A percentile compares a stretch with the other conserved stretches of the same genome.
Evolutionary conservation across 1,140 invertebrate genomes (phyloP).

Genomic region (Drosophila truncata): DNA sequence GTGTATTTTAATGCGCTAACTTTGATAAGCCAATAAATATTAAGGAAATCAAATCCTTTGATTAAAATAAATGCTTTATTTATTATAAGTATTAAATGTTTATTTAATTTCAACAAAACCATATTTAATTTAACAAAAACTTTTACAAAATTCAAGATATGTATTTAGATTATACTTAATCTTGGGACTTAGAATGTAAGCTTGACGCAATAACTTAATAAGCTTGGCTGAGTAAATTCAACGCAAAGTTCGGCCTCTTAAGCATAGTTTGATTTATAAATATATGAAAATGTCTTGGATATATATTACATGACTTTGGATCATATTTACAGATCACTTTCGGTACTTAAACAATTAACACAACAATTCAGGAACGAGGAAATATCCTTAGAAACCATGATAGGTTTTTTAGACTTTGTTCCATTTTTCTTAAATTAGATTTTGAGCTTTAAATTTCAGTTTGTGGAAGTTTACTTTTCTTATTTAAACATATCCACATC

Average conservation of each 20-base stretch:
- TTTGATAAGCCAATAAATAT: neutral
- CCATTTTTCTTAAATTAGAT: neutral
- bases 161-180: neutral
- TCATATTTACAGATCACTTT: neutral
- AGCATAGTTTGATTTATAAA: neutral
- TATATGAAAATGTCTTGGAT: no score
- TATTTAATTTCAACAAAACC: neutral
- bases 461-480: neutral
- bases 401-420: no score
- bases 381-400: neutral
- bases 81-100: neutral
- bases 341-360: neutral
- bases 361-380: neutral
- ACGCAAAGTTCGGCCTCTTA: neutral
- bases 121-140: neutral
- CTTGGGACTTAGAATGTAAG: neutral
- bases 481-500: conserved; percentile 46
- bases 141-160: neutral
- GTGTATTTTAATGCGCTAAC: neutral
- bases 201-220: neutral
- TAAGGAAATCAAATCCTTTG: neutral
- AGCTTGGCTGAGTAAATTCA: neutral
- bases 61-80: neutral
- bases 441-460: neutral
- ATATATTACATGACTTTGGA: neutral